Percentiles rank a stretch among this genome's conserved stretches.
Conservation (phyloP, 1,140 invertebrate genomes). For the Eciton burchellii region DNA sequence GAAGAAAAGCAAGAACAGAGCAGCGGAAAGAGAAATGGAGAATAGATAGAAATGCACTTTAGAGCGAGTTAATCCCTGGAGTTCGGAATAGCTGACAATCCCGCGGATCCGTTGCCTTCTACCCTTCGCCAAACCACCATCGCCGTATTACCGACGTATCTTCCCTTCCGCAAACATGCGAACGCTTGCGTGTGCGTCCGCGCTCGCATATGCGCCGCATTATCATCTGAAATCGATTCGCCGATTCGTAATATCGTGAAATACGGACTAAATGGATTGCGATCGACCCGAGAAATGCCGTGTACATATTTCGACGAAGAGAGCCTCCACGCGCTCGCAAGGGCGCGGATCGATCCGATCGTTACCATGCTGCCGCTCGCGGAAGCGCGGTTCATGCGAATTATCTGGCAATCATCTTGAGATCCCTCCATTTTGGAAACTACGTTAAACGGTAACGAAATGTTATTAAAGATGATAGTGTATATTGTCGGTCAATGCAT, state of each 20-base stretch:
- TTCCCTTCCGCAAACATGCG: slow-evolving; percentile 38
- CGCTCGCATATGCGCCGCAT: slow-evolving; percentile 63
- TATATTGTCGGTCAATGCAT: slow-evolving; percentile 14
- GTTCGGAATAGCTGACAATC: slow-evolving; percentile 81
- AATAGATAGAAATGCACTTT: slow-evolving; percentile 77
- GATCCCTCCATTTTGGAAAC: slow-evolving; percentile 32
- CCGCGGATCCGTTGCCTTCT: slow-evolving; percentile 75
- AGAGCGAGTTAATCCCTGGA: slow-evolving; percentile 81
- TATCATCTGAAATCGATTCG: slow-evolving; percentile 80
- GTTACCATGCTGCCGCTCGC: slow-evolving; percentile 48
- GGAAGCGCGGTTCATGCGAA: neutral
- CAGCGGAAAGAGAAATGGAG: slow-evolving; percentile 51
- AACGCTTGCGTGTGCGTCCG: slow-evolving; percentile 52
- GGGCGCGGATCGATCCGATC: slow-evolving; percentile 28
- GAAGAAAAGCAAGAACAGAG: slow-evolving; percentile 43
- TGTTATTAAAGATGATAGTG: neutral
- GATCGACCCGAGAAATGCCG: slow-evolving; percentile 71
- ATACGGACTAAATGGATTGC: slow-evolving; percentile 79
- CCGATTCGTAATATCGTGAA: slow-evolving; percentile 79
- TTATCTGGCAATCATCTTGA: slow-evolving; percentile 45
- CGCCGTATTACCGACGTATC: slow-evolving; percentile 37
- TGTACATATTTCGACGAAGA: slow-evolving; percentile 61
- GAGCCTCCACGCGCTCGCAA: neutral
- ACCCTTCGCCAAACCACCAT: slow-evolving; percentile 49
- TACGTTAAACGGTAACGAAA: slow-evolving; percentile 33